Base-by-base conservation (phyloP, 2,888 invertebrate species). In the Heteropelma amictum region DNA sequence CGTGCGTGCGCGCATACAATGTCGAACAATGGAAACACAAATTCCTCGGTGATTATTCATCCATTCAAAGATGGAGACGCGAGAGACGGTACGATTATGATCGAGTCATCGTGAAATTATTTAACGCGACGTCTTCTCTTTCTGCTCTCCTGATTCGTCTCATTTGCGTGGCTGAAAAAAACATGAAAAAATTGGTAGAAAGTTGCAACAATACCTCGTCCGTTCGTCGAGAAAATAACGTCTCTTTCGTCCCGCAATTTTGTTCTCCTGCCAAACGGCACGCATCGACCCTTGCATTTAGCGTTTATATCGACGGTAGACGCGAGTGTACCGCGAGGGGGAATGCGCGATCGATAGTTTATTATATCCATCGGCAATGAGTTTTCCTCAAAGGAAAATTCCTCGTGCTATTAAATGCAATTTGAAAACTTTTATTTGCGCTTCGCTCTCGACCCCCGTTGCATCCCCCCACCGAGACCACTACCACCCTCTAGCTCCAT, bases 381-480 rank as follows among this genome's bases (percentile, higher is more conserved):
- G 80, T 80, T 79, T 81, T 84, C 82, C 85, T 87, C 86, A 87
- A 87, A 87, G 84, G 84, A 87, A 88, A 87, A 88, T 88, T 88
- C 85, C 84, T 85, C 81, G 84, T 81, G 85, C 87, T 87, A 87
- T 88, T 88, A 88, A 88, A 88, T 88, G 85, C 85, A 88, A 87
- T 88, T 88, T 87, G 82, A 86, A 85, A 88, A 87, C 85, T 87
- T 88, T 86, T 85, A 83, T 86, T 80, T 80, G 79, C 73, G 72
- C 65, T 61, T 49, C 67, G 61, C 68, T 67, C 71, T 67, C 63
- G 19, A 58, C 42, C 54, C 33, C 33, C 17, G 7, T 23, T 10
- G 6, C 17, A 28, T 23, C 33, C 17, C 33, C 17, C 23, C 10
- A 17, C 26, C 8, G 3, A 19, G 12, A 26, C 56, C 53, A n/a